Evolutionary conservation across 1,140 invertebrate species (phyloP).

Genomic region (Tetramorium simillimum): DNA sequence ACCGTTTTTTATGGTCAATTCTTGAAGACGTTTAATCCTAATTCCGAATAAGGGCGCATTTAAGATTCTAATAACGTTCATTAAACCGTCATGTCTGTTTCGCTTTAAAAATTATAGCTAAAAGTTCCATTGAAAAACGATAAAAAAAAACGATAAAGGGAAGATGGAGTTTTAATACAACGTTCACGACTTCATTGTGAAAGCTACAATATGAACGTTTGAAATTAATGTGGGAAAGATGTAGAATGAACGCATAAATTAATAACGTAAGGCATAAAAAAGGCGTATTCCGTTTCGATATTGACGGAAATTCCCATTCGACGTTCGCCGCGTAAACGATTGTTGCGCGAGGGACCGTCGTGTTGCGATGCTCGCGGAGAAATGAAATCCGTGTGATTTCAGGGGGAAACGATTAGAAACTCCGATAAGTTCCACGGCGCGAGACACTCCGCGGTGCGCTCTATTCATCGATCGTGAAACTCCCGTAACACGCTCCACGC

Average conservation of each 20-base stretch:
- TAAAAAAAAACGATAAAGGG: background rate
- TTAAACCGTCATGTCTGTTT: background rate
- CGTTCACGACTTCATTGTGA: background rate
- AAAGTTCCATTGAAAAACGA: background rate
- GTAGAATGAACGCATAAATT: background rate
- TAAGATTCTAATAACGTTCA: background rate
- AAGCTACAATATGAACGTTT: background rate
- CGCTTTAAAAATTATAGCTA: background rate
- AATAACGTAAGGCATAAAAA: background rate
- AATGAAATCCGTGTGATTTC: constrained; percentile 14
- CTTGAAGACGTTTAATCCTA: constrained; percentile 21
- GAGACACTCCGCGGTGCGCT: constrained; percentile 7
- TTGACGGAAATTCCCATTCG: background rate
- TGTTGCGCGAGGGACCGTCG: background rate
- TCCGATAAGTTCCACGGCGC: background rate
- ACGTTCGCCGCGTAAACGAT: background rate
- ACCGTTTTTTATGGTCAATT: background rate
- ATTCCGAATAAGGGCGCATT: background rate
- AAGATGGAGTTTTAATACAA: background rate
- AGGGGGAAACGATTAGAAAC: constrained; percentile 23
- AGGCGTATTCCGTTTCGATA: background rate
- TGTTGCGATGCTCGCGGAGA: constrained; percentile 7
- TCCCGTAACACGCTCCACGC: constrained; percentile 4
- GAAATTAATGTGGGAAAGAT: background rate
- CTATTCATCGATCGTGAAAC: constrained; percentile 34